Evolutionary conservation across 2,888 invertebrate species (phyloP).

Genomic region (Tillus elongatus): DNA sequence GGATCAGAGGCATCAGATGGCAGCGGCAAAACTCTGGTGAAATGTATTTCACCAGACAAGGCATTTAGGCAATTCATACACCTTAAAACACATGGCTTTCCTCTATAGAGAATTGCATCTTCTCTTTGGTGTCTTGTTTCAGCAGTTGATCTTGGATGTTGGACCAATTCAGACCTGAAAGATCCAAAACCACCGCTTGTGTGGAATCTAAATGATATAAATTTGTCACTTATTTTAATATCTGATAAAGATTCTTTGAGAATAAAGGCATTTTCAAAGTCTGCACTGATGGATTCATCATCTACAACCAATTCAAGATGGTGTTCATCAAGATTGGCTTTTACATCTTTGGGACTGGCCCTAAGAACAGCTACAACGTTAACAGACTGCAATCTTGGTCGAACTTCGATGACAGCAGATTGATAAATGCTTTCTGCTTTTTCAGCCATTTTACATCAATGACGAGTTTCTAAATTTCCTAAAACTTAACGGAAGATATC

Average conservation of each 20-base stretch:
- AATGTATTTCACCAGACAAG: slow-evolving; percentile 35
- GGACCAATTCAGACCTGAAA: slow-evolving; percentile 31
- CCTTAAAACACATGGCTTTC: no score
- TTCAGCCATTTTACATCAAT: slow-evolving; percentile 20
- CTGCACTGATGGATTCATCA: slow-evolving; percentile 19
- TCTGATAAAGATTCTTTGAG: slow-evolving; percentile 32
- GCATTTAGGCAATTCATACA: slow-evolving; percentile 36
- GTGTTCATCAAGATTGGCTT: slow-evolving; percentile 24
- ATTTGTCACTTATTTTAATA: slow-evolving; percentile 28
- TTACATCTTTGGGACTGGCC: slow-evolving; percentile 17
- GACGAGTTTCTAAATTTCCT: slow-evolving; percentile 10
- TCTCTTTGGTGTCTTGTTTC: slow-evolving; percentile 9
- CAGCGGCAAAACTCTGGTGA: slow-evolving; percentile 52
- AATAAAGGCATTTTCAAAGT: slow-evolving; percentile 23
- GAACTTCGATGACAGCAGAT: slow-evolving; percentile 50
- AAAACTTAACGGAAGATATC: no score
- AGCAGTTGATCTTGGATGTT: slow-evolving; percentile 5
- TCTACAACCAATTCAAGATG: slow-evolving; percentile 23
- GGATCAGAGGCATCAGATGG: slow-evolving; percentile 52
- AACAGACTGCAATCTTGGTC: slow-evolving; percentile 51
- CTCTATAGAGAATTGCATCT: no score
- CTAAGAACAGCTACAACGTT: slow-evolving; percentile 37
- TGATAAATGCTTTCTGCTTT: slow-evolving; percentile 34
- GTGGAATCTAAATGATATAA: slow-evolving; percentile 35
- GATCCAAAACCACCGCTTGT: slow-evolving; percentile 30